phyloP scores from a whole-genome alignment of 1,140 invertebrate species.

The Anastatus disparis region DNA sequence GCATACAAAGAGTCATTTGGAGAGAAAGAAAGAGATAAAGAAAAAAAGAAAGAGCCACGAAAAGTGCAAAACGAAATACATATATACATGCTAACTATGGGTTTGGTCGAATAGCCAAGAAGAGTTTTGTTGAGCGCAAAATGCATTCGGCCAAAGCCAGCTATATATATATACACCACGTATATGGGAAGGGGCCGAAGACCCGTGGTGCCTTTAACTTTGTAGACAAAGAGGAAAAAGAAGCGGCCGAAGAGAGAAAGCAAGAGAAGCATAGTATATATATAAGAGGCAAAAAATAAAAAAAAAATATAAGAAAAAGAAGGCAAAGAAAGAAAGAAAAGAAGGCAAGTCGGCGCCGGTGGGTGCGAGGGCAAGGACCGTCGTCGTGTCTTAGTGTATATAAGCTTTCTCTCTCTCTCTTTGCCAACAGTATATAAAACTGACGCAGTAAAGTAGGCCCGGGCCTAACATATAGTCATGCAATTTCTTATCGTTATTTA shows the following conservation, averaged over 20 bases:
- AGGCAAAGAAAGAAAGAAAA: not conserved
- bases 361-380: conserved; percentile 32
- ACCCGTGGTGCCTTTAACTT: not conserved
- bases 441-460: conserved; percentile 53
- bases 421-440: too few species aligned
- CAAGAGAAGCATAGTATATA: too few species aligned
- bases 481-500: too few species aligned
- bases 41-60: too few species aligned
- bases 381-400: conserved; percentile 9
- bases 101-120: conserved; percentile 12
- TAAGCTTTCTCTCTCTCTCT: too few species aligned
- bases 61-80: conserved; percentile 22
- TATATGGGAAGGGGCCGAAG: not conserved
- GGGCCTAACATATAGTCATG: too few species aligned
- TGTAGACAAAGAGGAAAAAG: not conserved
- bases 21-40: too few species aligned
- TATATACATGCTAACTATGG: too few species aligned
- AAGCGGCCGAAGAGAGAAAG: not conserved
- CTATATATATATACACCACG: too few species aligned
- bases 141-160: conserved; percentile 27
- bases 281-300: too few species aligned
- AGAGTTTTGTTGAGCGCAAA: too few species aligned
- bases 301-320: not conserved
- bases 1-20: conserved; percentile 26
- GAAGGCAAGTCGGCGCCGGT: not conserved